Percentiles rank a stretch among this genome's conserved stretches.
Conservation (phyloP, 2,888 invertebrate species). For the Nipponacmea schrenckii region DNA sequence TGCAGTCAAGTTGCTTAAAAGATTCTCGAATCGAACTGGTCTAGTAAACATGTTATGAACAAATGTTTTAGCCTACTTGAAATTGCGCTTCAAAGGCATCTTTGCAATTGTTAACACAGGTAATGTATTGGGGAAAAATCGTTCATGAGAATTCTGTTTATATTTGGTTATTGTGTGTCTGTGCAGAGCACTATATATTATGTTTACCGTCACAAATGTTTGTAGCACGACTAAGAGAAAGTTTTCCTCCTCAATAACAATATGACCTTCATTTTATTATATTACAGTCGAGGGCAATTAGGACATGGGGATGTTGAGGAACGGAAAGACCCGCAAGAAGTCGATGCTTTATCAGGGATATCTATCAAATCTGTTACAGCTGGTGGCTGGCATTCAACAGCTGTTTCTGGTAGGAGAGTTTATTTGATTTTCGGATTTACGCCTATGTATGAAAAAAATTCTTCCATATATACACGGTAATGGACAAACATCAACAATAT, state of each 20-base stretch:
- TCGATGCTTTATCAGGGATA: slow-evolving; percentile 82
- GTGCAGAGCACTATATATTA: too few relatives aligned
- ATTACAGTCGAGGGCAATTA: slow-evolving; percentile 83
- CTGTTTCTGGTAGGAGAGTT: slow-evolving; percentile 74
- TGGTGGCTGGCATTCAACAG: slow-evolving; percentile 89
- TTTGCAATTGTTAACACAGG: too few relatives aligned
- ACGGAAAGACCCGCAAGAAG: slow-evolving; percentile 74
- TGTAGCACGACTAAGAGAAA: too few relatives aligned
- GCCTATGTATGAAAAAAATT: not conserved
- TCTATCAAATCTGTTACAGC: slow-evolving; percentile 78
- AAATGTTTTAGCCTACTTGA: too few relatives aligned
- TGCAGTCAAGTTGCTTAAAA: too few relatives aligned
- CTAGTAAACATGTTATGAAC: too few relatives aligned
- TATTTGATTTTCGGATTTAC: not conserved
- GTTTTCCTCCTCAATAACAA: too few relatives aligned
- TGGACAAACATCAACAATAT: too few relatives aligned
- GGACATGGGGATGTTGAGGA: slow-evolving; percentile 81
- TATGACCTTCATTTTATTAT: slow-evolving; percentile 9
- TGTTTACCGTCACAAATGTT: too few relatives aligned
- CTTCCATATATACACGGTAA: not conserved
- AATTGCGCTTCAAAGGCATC: too few relatives aligned
- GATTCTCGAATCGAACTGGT: too few relatives aligned
- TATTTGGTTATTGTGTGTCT: slow-evolving; percentile 8
- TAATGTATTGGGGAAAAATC: too few relatives aligned
- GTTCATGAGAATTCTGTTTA: not conserved